These are phyloP conservation scores for Apis laboriosa DNA, from an alignment of 1,140 invertebrate species.

Conservation along the genomic window DNA sequence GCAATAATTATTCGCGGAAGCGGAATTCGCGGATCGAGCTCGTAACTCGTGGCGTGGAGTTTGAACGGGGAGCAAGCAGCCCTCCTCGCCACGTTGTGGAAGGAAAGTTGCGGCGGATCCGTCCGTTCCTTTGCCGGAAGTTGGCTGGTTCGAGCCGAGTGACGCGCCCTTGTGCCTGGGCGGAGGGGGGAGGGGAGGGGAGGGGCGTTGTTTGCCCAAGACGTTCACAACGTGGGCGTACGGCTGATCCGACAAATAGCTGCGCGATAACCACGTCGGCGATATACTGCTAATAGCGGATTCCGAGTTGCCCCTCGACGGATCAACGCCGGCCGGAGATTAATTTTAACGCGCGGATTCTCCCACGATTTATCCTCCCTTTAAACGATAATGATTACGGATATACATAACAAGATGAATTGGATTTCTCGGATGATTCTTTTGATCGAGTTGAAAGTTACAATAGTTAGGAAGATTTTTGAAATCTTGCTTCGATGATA, in stretches of 20 bases:
- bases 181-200: neutral
- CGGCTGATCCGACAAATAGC: slow-evolving; percentile 64
- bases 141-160: slow-evolving; percentile 28
- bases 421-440: too few species aligned
- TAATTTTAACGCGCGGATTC: slow-evolving; percentile 39
- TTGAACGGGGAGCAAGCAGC: slow-evolving; percentile 38
- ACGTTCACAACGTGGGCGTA: slow-evolving; percentile 56
- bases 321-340: slow-evolving; percentile 20
- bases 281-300: slow-evolving; percentile 60
- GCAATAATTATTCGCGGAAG: slow-evolving; percentile 36
- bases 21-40: slow-evolving; percentile 54
- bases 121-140: slow-evolving; percentile 49
- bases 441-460: too few species aligned
- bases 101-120: slow-evolving; percentile 62
- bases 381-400: too few species aligned
- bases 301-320: slow-evolving; percentile 46
- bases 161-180: slow-evolving; percentile 42
- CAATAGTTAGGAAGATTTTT: too few species aligned
- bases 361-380: neutral
- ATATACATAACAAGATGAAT: too few species aligned
- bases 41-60: slow-evolving; percentile 52
- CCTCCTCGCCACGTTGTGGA: too few species aligned
- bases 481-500: too few species aligned
- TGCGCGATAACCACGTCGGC: slow-evolving; percentile 50
- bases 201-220: slow-evolving; percentile 52